Evolutionary conservation across 2,888 invertebrate species (phyloP).

Genomic region (Sturmia bella): DNA sequence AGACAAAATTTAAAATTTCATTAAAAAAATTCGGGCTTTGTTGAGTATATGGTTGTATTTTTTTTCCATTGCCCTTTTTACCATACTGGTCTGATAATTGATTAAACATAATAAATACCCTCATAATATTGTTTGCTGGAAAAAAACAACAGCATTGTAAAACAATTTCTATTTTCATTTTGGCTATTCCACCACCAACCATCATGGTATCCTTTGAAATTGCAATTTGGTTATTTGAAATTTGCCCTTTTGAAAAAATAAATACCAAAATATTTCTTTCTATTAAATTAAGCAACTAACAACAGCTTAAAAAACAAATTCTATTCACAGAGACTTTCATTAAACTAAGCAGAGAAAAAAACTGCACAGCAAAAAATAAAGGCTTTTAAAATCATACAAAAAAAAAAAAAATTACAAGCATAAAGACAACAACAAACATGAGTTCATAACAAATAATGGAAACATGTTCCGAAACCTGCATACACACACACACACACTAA

Average conservation of each 20-base stretch:
- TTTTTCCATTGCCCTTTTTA: neutral
- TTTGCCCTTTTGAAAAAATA: conserved; percentile 19
- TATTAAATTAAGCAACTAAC: conserved; percentile 64
- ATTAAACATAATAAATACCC: conserved; percentile 64
- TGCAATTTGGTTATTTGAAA: conserved; percentile 45
- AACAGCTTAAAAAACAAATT: neutral
- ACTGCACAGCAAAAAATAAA: neutral
- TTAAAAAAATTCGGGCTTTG: conserved; percentile 37
- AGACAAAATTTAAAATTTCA: conserved; percentile 30
- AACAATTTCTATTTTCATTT: conserved; percentile 6
- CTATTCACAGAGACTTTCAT: conserved; percentile 37
- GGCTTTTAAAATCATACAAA: conserved; percentile 2
- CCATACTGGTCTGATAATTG: conserved; percentile 51
- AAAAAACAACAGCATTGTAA: neutral
- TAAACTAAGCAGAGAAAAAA: conserved; percentile 52
- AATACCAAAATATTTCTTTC: conserved; percentile 9
- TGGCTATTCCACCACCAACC: conserved; percentile 22
- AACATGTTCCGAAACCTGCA: neutral
- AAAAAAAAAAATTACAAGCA: neutral
- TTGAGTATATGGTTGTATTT: conserved; percentile 21
- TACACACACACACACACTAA: neutral
- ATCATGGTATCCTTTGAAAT: conserved; percentile 35
- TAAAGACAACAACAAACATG: conserved; percentile 19
- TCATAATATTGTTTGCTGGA: conserved; percentile 29
- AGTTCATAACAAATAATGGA: conserved; percentile 1